Conservation (phyloP, 2,797 vertebrate species). For the Periparus ater region DNA sequence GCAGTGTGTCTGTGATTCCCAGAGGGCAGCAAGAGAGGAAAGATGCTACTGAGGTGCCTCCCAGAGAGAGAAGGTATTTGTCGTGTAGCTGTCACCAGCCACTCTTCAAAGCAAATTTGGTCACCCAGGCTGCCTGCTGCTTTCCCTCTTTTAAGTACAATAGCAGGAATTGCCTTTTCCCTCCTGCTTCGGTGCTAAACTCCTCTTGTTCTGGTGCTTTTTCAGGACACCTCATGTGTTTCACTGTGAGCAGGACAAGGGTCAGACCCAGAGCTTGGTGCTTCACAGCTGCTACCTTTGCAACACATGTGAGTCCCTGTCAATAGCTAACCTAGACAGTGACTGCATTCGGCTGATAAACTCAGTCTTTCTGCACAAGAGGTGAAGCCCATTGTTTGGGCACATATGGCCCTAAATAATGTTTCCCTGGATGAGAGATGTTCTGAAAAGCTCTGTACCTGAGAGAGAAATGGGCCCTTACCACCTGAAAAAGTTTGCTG, state of each 20-base stretch:
- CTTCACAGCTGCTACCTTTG: neutral
- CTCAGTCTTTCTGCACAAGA: neutral
- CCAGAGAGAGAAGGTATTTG: neutral
- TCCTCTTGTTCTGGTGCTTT: neutral
- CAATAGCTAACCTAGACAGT: neutral
- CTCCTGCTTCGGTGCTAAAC: neutral
- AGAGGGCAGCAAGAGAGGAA: neutral
- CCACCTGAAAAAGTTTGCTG: neutral
- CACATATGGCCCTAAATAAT: neutral
- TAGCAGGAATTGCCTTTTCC: neutral
- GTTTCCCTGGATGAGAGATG: neutral
- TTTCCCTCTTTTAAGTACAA: neutral
- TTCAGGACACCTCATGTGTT: neutral
- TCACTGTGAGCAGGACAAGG: neutral
- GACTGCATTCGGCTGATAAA: neutral
- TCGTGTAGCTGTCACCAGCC: neutral
- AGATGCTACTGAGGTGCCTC: neutral
- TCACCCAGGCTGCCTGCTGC: neutral
- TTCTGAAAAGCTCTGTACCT: neutral
- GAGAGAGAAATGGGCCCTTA: neutral
- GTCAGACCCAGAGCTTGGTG: neutral
- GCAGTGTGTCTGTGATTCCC: neutral
- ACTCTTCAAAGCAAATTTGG: neutral
- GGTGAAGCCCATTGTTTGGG: neutral
- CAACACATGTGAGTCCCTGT: rapidly evolving